Conservation (phyloP, 2,797 vertebrate genomes). For the Acanthurus leucopareius region DNA sequence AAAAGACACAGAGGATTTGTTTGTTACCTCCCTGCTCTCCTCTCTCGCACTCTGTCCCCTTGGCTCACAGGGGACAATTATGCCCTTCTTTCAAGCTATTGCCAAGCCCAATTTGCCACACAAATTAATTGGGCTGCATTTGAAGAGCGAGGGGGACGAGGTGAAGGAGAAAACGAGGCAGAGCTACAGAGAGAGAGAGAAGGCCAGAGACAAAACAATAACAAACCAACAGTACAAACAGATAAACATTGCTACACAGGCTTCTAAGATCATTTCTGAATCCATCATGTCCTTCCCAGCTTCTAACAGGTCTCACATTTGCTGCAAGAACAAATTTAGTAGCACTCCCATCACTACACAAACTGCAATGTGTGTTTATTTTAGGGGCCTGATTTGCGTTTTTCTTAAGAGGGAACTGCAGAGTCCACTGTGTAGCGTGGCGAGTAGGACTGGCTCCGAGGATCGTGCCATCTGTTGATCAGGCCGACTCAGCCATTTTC, state of each 20-base stretch:
- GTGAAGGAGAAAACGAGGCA: constrained; percentile 64
- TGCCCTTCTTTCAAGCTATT: constrained; percentile 72
- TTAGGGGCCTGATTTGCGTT: constrained; percentile 34
- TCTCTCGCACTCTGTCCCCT: constrained; percentile 56
- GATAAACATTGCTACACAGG: not conserved
- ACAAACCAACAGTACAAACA: constrained; percentile 43
- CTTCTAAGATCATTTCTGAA: constrained; percentile 1
- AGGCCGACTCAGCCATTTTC: constrained; percentile 80
- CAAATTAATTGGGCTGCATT: constrained; percentile 79
- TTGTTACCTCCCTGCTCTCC: constrained; percentile 62
- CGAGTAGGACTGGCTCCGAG: constrained; percentile 69
- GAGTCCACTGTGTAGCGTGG: constrained; percentile 55
- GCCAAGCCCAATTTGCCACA: constrained; percentile 81
- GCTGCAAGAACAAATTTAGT: constrained; percentile 19
- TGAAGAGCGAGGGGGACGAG: constrained; percentile 65
- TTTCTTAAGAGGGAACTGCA: constrained; percentile 46
- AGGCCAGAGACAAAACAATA: constrained; percentile 55
- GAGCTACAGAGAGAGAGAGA: constrained; percentile 27
- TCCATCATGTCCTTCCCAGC: constrained; percentile 8
- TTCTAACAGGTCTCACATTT: constrained; percentile 16
- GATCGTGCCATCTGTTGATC: constrained; percentile 81
- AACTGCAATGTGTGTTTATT: constrained; percentile 30
- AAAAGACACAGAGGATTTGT: constrained; percentile 67
- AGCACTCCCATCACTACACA: constrained; percentile 16
- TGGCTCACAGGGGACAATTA: constrained; percentile 79